phyloP scores from a whole-genome alignment of 2,113 vertebrate genomes.

The Phoxinus phoxinus region DNA sequence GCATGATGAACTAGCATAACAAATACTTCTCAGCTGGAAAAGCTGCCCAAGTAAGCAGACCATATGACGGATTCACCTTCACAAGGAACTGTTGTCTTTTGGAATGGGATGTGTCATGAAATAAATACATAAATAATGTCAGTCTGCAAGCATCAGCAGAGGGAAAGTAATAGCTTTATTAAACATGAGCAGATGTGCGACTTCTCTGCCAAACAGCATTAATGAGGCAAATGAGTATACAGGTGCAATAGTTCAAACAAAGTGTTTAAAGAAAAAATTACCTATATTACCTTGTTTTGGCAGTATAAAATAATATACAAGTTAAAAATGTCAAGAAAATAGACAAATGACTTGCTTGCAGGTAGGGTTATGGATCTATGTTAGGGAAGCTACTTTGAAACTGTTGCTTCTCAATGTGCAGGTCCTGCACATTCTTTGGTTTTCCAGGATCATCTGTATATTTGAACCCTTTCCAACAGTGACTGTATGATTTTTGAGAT shows the following conservation, averaged over 20 bases:
- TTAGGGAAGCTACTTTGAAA: not conserved
- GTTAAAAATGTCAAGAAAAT: not conserved
- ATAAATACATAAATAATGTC: conserved; percentile 19
- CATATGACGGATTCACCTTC: not conserved
- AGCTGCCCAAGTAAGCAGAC: conserved; percentile 2
- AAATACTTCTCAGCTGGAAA: conserved; percentile 6
- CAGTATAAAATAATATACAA: not conserved
- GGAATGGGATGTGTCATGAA: conserved; percentile 8
- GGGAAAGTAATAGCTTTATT: conserved; percentile 17
- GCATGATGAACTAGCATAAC: not conserved
- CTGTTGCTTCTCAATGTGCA: not conserved
- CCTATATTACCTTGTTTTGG: conserved; percentile 7
- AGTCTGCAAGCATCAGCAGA: conserved; percentile 21
- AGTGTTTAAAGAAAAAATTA: conserved; percentile 10
- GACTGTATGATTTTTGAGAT: not conserved
- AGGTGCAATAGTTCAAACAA: conserved; percentile 10
- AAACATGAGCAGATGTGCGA: conserved; percentile 28
- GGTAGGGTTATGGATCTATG: not conserved
- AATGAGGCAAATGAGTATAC: conserved; percentile 5
- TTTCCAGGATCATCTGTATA: not conserved
- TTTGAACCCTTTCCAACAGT: not conserved
- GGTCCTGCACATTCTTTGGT: not conserved
- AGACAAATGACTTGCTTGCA: not conserved
- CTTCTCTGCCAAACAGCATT: conserved; percentile 10
- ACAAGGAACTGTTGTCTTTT: not conserved